Conservation (phyloP, 2,888 invertebrate species). For the Hirtodrosophila histrioides region DNA sequence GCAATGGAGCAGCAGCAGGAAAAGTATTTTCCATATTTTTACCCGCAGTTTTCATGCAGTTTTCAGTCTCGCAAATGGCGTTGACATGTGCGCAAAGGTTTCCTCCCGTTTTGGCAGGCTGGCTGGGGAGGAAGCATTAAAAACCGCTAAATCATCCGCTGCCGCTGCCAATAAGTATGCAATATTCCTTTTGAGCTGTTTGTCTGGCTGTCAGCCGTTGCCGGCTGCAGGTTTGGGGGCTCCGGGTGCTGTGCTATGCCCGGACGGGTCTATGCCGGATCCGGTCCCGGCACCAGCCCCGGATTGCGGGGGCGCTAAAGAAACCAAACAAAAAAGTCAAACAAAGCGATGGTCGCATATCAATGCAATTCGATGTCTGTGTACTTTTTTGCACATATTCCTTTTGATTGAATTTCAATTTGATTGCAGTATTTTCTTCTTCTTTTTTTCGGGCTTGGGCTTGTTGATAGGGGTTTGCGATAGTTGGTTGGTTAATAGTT, state of each 20-base stretch:
- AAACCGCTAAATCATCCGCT: slow-evolving; percentile 77
- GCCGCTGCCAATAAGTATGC: slow-evolving; percentile 77
- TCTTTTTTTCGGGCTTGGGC: slow-evolving; percentile 38
- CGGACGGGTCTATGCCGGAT: slow-evolving; percentile 16
- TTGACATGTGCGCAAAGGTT: slow-evolving; percentile 67
- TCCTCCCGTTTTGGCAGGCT: slow-evolving; percentile 13
- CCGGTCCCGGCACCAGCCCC: not conserved
- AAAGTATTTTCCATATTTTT: slow-evolving; percentile 41
- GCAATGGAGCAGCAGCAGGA: slow-evolving; percentile 12
- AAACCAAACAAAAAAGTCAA: slow-evolving; percentile 69
- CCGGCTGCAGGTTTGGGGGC: slow-evolving; percentile 22
- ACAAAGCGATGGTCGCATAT: slow-evolving; percentile 68
- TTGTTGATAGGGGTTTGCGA: slow-evolving; percentile 21
- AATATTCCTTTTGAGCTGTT: slow-evolving; percentile 70
- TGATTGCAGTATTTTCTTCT: slow-evolving; percentile 65
- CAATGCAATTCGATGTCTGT: slow-evolving; percentile 72
- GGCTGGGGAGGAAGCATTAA: slow-evolving; percentile 62
- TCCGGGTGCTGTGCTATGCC: not conserved
- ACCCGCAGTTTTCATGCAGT: slow-evolving; percentile 45
- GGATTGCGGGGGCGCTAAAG: slow-evolving; percentile 8
- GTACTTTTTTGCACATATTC: slow-evolving; percentile 57
- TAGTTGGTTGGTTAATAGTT: slow-evolving; percentile 51
- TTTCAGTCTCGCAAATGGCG: slow-evolving; percentile 60
- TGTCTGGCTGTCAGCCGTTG: slow-evolving; percentile 59
- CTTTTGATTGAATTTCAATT: slow-evolving; percentile 74